These are phyloP conservation scores for Nyctalus aviator DNA, from an alignment of 2,797 vertebrate genomes.

Conservation along the genomic window DNA sequence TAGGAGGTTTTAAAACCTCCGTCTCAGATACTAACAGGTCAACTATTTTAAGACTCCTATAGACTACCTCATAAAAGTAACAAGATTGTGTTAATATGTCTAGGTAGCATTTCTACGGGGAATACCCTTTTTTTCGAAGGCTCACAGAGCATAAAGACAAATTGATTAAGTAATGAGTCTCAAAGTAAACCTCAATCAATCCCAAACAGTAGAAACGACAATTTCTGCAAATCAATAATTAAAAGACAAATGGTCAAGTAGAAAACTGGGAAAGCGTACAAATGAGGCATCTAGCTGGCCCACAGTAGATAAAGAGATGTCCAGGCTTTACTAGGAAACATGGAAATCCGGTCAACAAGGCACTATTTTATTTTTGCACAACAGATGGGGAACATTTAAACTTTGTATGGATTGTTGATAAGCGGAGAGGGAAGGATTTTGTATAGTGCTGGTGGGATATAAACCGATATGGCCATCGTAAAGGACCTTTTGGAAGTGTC, in stretches of 20 bases:
- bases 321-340: neutral
- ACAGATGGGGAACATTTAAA: neutral
- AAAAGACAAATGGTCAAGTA: conserved; percentile 73
- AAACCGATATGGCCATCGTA: neutral
- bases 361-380: neutral
- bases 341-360: conserved; percentile 51
- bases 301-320: neutral
- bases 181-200: conserved; percentile 70
- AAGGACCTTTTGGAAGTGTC: neutral
- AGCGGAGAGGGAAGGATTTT: neutral
- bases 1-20: neutral
- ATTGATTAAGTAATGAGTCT: conserved; percentile 80
- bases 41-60: conserved; percentile 51
- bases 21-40: conserved; percentile 34
- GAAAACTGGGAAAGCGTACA: conserved; percentile 62
- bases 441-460: neutral
- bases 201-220: conserved; percentile 59
- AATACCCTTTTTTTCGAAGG: conserved; percentile 18
- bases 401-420: neutral
- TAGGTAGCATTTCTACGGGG: conserved; percentile 33
- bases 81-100: conserved; percentile 51
- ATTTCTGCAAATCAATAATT: conserved; percentile 78
- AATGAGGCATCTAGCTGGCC: conserved; percentile 42
- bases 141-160: conserved; percentile 63
- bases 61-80: conserved; percentile 61